phyloP scores from a whole-genome alignment of 37 sponge, comb jelly and placozoan genomes.

The Cladorhizidae sp. region DNA sequence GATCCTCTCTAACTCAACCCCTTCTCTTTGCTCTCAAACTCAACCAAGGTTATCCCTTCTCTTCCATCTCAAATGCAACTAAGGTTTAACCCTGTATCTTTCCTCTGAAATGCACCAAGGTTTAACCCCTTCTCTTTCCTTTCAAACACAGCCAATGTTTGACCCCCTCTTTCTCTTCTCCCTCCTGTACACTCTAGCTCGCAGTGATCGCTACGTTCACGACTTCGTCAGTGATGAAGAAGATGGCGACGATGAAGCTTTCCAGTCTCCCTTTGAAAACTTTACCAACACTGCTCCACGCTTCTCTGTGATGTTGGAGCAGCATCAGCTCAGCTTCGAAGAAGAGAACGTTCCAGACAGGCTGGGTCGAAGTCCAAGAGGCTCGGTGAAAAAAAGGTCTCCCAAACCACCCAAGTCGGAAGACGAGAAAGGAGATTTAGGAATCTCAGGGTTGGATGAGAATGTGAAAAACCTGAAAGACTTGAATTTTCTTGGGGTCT shows the following conservation, averaged over 20 bases:
- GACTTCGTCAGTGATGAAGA: slow-evolving; percentile 79
- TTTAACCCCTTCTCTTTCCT: neutral
- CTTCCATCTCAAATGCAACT: too few relatives aligned
- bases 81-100: too few relatives aligned
- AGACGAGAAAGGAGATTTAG: slow-evolving; percentile 41
- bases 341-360: slow-evolving; percentile 2
- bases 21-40: neutral
- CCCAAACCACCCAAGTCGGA: neutral
- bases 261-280: slow-evolving; percentile 57
- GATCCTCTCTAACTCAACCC: neutral
- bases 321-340: slow-evolving; percentile 1
- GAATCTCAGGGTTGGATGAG: slow-evolving; percentile 39
- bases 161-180: neutral
- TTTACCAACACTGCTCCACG: slow-evolving; percentile 52
- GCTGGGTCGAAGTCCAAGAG: neutral
- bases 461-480: slow-evolving; percentile 11
- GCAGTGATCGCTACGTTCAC: slow-evolving; percentile 88
- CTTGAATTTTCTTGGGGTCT: neutral
- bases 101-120: too few relatives aligned
- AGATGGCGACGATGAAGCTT: slow-evolving; percentile 50
- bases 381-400: neutral
- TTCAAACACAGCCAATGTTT: neutral
- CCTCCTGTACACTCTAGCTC: slow-evolving; percentile 48
- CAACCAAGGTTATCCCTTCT: too few relatives aligned
- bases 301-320: slow-evolving; percentile 33